Percentiles rank a stretch among this genome's conserved stretches.
Conservation (phyloP, 2,797 vertebrate genomes). For the Acanthurus lineatus region DNA sequence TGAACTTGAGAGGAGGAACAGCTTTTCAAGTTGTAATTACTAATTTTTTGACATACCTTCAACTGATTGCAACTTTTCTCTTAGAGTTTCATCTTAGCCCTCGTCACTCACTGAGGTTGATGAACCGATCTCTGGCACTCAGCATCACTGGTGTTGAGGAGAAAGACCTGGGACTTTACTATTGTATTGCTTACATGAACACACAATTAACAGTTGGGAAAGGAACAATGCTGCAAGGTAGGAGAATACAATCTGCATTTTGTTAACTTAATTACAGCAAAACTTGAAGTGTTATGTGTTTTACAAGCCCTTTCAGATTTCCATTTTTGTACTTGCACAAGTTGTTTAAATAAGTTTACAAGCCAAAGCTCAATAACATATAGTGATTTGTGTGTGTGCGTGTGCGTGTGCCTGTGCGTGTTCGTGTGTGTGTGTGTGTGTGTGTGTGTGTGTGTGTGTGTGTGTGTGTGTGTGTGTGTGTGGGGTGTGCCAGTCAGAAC, state of each 20-base stretch:
- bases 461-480: too few species aligned
- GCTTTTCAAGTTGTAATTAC: background rate
- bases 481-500: too few species aligned
- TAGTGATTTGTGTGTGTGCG: background rate
- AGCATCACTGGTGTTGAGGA: slow-evolving; percentile 22
- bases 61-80: background rate
- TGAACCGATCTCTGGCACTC: slow-evolving; percentile 38
- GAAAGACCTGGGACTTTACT: slow-evolving; percentile 52
- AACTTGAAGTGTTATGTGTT: background rate
- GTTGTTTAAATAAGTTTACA: background rate
- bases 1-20: background rate
- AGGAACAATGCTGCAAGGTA: slow-evolving; percentile 40
- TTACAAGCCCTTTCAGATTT: background rate
- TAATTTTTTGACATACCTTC: background rate
- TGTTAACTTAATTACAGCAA: background rate
- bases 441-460: too few species aligned
- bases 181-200: slow-evolving; percentile 38
- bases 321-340: background rate
- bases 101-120: slow-evolving; percentile 16
- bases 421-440: too few species aligned
- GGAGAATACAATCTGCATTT: background rate
- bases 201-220: slow-evolving; percentile 1
- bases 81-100: slow-evolving; percentile 26
- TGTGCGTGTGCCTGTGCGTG: too few species aligned
- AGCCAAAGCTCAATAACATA: background rate